These are phyloP conservation scores for Antechinus stuartii DNA, from an alignment of 2,113 vertebrate species.

Conservation along the genomic window DNA sequence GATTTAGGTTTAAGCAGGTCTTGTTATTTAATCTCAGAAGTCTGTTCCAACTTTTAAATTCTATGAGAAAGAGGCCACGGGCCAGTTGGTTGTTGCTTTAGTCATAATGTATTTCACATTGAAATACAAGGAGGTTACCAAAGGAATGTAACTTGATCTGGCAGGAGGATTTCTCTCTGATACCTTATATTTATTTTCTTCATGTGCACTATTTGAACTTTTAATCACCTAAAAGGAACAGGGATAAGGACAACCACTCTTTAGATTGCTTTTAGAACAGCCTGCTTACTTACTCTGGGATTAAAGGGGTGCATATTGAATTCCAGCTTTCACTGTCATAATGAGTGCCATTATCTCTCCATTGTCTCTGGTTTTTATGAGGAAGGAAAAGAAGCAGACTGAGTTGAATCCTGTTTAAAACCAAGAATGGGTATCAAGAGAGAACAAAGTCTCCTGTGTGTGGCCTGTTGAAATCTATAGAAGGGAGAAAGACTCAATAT, in stretches of 20 bases:
- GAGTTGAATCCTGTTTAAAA: slow-evolving; percentile 22
- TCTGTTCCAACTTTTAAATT: background rate
- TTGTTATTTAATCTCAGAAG: background rate
- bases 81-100: background rate
- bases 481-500: slow-evolving; percentile 25
- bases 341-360: background rate
- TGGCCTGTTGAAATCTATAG: slow-evolving; percentile 28
- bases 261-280: slow-evolving; percentile 5
- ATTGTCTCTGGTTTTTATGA: slow-evolving; percentile 9
- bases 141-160: slow-evolving; percentile 40
- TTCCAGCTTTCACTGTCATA: slow-evolving; percentile 23
- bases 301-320: slow-evolving; percentile 27
- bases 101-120: slow-evolving; percentile 41
- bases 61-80: background rate
- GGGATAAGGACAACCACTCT: slow-evolving; percentile 42
- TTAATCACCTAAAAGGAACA: background rate
- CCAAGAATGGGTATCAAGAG: slow-evolving; percentile 38
- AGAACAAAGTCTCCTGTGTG: slow-evolving; percentile 2
- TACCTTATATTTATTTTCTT: slow-evolving; percentile 45
- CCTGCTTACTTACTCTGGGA: background rate
- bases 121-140: background rate
- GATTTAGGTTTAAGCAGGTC: background rate
- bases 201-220: slow-evolving; percentile 37
- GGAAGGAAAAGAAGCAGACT: slow-evolving; percentile 27
- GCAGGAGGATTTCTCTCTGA: slow-evolving; percentile 28